These are phyloP conservation scores for Oncorhynchus nerka DNA, from an alignment of 2,113 vertebrate species.

Conservation along the genomic window DNA sequence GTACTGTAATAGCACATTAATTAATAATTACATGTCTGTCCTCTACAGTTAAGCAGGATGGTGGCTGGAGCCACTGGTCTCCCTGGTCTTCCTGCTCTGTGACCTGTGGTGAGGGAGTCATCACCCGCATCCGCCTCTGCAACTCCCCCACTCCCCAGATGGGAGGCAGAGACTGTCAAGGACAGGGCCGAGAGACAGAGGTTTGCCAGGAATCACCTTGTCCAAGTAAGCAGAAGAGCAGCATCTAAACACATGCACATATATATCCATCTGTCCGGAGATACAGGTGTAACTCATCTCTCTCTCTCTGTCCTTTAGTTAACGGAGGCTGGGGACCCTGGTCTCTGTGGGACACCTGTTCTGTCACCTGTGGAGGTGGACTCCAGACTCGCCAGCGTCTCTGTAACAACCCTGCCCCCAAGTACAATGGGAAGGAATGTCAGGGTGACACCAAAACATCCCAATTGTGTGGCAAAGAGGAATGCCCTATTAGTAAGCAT, in stretches of 20 bases:
- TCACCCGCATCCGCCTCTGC: conserved; percentile 96
- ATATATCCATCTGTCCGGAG: neutral
- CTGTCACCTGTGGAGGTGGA: conserved; percentile 90
- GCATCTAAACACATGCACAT: too few species aligned
- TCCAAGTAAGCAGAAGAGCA: conserved; percentile 80
- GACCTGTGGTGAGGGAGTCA: conserved; percentile 88
- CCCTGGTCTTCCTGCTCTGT: conserved; percentile 98
- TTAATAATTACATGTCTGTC: conserved; percentile 3
- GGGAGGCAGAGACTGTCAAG: conserved; percentile 88
- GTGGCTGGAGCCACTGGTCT: conserved; percentile 98
- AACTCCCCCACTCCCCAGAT: conserved; percentile 98
- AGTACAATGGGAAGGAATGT: conserved; percentile 89
- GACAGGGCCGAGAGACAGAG: conserved; percentile 90
- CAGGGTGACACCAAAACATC: conserved; percentile 77
- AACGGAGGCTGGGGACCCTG: conserved; percentile 95
- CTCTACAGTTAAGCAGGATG: conserved; percentile 91
- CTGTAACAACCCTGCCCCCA: conserved; percentile 88
- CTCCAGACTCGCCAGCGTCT: conserved; percentile 85
- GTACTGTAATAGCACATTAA: neutral
- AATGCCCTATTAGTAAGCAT: conserved; percentile 71
- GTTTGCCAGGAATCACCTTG: conserved; percentile 84
- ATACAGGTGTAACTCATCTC: neutral
- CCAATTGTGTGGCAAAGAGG: conserved; percentile 84
- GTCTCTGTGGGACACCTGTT: conserved; percentile 92
- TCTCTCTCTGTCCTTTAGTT: conserved; percentile 70